Base-by-base conservation (phyloP, 1,140 invertebrate species). In the Choristoneura fumiferana region DNA sequence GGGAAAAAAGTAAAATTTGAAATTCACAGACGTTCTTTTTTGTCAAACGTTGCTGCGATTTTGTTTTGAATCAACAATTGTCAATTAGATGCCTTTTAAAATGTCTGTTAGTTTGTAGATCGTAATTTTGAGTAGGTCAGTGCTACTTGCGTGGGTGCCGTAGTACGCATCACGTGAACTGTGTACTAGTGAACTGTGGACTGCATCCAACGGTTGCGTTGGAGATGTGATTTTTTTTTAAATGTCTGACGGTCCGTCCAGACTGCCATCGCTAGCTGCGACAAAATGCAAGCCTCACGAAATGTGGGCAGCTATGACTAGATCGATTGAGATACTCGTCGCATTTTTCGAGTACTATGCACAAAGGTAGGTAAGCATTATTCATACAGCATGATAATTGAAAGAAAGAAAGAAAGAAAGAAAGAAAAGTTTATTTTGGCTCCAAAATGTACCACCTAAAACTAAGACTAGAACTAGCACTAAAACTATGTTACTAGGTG, bases 291-390 rank as follows among this genome's bases (percentile, higher is more conserved):
- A 87, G 78, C 76, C 79, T 29, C 73, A 89, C 76, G 91, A 91
- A 84, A 94, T 95, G 94, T 95, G 94, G 94, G 93, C 93, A 57
- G 93, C 94, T 45, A 93, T 95, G 83, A 92, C 93, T 67, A 92
- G 94, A 78, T 94, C 94, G 52, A 91, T 94, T 79, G 94, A 95
- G 89, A 93, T 94, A 76, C 90, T 95, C 62, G 93, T 94, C 61
- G 94, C 94, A 57, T 94, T 95, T 90, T 94, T 95, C 91, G 94
- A 95, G 77, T 94, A 94, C 85, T 95, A 95, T 83, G 93, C 93
- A 60, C 91, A 93, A 73, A 94, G 94, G 94, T 95, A 92, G 22
- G 22, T 29, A 29, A 3, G 6, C 6, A 3, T 3, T 29, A 29
- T 29, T 29, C 22, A 29, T 3, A 6, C 22, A 29, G 2, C 22